Percentiles rank a stretch among this genome's conserved stretches.
These are phyloP conservation scores for Shinisaurus crocodilurus DNA, from an alignment of 2,113 vertebrate genomes.

Conservation along the genomic window DNA sequence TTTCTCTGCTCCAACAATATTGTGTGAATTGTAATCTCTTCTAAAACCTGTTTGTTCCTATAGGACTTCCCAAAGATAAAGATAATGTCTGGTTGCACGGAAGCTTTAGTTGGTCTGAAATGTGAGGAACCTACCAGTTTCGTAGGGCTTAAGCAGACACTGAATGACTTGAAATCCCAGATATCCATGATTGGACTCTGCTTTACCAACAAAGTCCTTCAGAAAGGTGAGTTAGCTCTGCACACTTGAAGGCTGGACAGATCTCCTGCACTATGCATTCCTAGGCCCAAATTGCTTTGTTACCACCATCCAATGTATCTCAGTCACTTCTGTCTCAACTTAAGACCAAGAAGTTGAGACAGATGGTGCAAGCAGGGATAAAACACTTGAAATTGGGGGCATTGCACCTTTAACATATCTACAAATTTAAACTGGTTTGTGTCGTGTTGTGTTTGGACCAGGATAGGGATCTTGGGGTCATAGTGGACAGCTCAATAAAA, in stretches of 20 bases:
- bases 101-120: conserved; percentile 43
- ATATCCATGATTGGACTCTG: conserved; percentile 39
- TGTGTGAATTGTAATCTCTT: neutral
- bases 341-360: neutral
- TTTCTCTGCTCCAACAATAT: neutral
- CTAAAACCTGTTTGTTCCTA: neutral
- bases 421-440: neutral
- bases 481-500: neutral
- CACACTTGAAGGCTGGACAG: neutral
- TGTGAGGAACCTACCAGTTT: conserved; percentile 32
- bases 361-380: neutral
- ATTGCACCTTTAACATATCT: neutral
- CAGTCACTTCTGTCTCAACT: neutral
- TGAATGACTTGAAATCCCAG: conserved; percentile 23
- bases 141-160: conserved; percentile 28
- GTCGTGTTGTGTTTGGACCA: neutral
- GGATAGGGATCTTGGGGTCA: neutral
- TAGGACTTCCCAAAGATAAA: conserved; percentile 49
- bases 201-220: conserved; percentile 50
- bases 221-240: conserved; percentile 47
- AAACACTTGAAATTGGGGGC: neutral
- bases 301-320: neutral
- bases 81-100: neutral
- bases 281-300: neutral
- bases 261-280: neutral